A percentile compares a stretch with the other conserved stretches of the same genome.
Conservation (phyloP, 2,888 invertebrate species). For the Heliconius sara region DNA sequence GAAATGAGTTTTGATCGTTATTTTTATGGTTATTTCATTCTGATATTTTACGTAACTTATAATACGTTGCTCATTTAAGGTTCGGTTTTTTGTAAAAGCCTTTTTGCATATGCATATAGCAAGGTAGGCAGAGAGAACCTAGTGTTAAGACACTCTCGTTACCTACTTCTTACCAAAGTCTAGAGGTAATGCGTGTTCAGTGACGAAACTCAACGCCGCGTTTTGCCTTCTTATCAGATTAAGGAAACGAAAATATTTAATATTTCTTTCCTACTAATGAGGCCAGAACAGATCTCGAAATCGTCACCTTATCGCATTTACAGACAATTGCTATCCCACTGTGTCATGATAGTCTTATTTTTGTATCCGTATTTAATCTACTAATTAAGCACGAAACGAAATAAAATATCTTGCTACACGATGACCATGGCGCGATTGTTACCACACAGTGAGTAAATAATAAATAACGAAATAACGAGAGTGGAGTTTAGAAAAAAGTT, state of each 20-base stretch:
- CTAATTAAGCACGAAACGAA: not conserved
- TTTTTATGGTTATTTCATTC: not conserved
- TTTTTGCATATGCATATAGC: not conserved
- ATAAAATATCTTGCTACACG: not conserved
- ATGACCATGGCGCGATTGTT: too few species aligned
- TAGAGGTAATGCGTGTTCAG: too few species aligned
- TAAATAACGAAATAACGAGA: conserved; percentile 12
- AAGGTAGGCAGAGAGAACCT: not conserved
- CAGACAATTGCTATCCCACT: not conserved
- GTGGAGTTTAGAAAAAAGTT: conserved; percentile 16
- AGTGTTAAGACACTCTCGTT: too few species aligned
- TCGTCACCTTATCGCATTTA: too few species aligned
- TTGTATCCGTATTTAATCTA: too few species aligned
- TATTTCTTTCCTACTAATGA: too few species aligned
- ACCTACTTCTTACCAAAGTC: too few species aligned
- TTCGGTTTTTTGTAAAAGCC: not conserved
- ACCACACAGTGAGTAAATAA: not conserved
- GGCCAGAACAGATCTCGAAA: too few species aligned
- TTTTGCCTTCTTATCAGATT: too few species aligned
- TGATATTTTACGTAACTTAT: not conserved
- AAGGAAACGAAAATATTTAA: too few species aligned
- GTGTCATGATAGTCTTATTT: not conserved
- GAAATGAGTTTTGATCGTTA: not conserved
- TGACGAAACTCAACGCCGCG: too few species aligned
- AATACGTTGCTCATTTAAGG: too few species aligned